These are phyloP conservation scores for Serinus canaria DNA, from an alignment of 2,113 vertebrate species.

Conservation along the genomic window DNA sequence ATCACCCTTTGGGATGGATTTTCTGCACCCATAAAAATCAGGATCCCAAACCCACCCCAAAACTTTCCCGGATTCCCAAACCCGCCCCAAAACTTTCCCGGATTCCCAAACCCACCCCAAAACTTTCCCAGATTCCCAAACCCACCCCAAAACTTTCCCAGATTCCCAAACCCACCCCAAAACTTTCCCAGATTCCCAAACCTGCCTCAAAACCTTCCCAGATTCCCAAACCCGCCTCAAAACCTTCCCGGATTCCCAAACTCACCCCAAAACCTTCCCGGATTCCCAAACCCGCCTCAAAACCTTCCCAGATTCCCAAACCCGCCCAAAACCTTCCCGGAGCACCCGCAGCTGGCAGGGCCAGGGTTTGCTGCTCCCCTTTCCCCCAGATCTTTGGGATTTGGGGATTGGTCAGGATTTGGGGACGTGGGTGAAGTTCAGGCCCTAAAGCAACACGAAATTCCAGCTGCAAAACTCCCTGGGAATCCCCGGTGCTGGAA, in stretches of 20 bases:
- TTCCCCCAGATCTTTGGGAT: background rate
- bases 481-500: background rate
- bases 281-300: too few species aligned
- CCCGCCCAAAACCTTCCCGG: too few species aligned
- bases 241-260: too few species aligned
- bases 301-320: too few species aligned
- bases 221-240: background rate
- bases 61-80: background rate
- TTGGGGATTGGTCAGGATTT: background rate
- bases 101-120: too few species aligned
- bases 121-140: background rate
- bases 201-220: too few species aligned
- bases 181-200: too few species aligned
- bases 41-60: fast-evolving
- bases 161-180: too few species aligned
- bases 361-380: background rate
- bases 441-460: background rate
- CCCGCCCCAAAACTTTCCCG: fast-evolving
- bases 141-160: fast-evolving
- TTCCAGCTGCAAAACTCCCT: background rate
- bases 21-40: background rate
- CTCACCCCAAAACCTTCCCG: too few species aligned
- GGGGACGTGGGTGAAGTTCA: fast-evolving
- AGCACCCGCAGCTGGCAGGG: background rate
- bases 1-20: background rate